These are phyloP conservation scores for Musca domestica DNA, from an alignment of 1,140 invertebrate species.

Conservation along the genomic window DNA sequence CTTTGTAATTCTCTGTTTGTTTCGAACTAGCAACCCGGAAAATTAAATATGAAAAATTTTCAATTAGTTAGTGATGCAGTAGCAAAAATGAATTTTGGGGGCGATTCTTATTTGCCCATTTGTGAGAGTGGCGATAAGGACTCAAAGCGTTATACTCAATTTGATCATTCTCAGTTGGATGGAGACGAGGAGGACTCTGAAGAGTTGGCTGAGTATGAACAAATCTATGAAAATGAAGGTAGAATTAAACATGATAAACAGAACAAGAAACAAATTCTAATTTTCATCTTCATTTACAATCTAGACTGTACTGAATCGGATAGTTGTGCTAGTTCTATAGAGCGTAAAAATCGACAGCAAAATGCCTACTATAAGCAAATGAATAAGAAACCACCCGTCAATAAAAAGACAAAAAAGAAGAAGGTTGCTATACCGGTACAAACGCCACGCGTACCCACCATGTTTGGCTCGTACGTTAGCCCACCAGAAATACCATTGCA, in stretches of 20 bases:
- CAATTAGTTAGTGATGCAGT: slow-evolving; percentile 80
- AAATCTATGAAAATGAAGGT: slow-evolving; percentile 57
- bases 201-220: slow-evolving; percentile 52
- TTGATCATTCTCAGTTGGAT: slow-evolving; percentile 74
- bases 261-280: slow-evolving; percentile 58
- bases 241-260: slow-evolving; percentile 28
- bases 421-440: slow-evolving; percentile 77
- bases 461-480: slow-evolving; percentile 57
- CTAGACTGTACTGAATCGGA: slow-evolving; percentile 81
- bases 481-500: slow-evolving; percentile 51
- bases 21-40: slow-evolving; percentile 71
- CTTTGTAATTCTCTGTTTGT: not conserved
- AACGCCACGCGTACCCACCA: slow-evolving; percentile 81
- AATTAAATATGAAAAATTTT: slow-evolving; percentile 86
- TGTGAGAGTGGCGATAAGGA: slow-evolving; percentile 39
- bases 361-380: slow-evolving; percentile 64
- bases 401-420: slow-evolving; percentile 76
- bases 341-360: slow-evolving; percentile 65
- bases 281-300: slow-evolving; percentile 32
- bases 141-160: slow-evolving; percentile 49
- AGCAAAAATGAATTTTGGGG: slow-evolving; percentile 69
- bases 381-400: slow-evolving; percentile 70
- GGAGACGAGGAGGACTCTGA: slow-evolving; percentile 69
- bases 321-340: slow-evolving; percentile 67
- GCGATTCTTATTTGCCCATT: slow-evolving; percentile 42